Base-by-base conservation (phyloP, 35 echinoderm and acorn worm species). In the Apostichopus californicus region DNA sequence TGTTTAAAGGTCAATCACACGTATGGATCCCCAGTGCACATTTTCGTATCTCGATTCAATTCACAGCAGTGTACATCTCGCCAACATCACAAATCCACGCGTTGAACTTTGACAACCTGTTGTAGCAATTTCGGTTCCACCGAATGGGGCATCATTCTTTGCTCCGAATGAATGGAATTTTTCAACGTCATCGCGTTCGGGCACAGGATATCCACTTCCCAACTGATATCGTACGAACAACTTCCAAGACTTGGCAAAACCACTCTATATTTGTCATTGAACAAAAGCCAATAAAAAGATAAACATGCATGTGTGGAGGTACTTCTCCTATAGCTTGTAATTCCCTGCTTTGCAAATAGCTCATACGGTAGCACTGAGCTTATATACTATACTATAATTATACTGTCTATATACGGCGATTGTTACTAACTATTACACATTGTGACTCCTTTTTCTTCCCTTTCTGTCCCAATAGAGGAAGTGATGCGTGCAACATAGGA, bases 371-470 rank as follows among this genome's bases (percentile, higher is more conserved):
- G 15, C 9, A 77, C 73, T 5, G n/a, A 7, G 15, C 9, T 25
- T 21, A 18, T 7, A 77, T 20, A 77, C n/a, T 21, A 8, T 18
- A 77, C n/a, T 77, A 25, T 7, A 77, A 77, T 12, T 25, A 77
- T 21, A 46, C 34, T 46, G 52, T 10, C 17, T 20, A 54, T 20
- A 54, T 54, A 52, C 26, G 8, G 17, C 53, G 15, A 57, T 81
- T 54, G 56, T 83, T 83, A 83, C 55, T 83, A 83, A 56, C 53
- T 57, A 83, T 83, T 83, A 83, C 80, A 83, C 80, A 83, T 57
- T 57, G 52, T 12, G 3, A 83, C 15, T 20, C 14, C 56, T 12
- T 3, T 34, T 4, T 12, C 11, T 34, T 12, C 53, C 12, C 15
- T 15, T 10, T 34, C 20, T 83, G 34, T 46, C 34, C 34, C 34